Evolutionary conservation across 64 coral and sea anemone species (phyloP).

Genomic region (Astreopora myriophthalma): DNA sequence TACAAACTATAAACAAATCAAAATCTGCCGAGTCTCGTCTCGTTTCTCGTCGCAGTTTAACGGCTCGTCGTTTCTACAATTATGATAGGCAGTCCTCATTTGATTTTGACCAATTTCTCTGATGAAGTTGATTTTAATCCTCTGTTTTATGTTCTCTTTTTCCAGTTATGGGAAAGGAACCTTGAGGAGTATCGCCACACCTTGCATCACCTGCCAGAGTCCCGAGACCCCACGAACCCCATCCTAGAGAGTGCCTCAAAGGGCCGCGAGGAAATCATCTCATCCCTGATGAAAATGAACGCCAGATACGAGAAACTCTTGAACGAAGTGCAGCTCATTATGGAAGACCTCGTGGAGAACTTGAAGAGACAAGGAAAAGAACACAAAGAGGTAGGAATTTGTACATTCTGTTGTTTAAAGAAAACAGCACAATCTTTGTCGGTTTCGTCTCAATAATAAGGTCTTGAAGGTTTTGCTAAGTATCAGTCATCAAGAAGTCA

Average conservation of each 20-base stretch:
- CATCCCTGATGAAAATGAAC: slow-evolving; percentile 70
- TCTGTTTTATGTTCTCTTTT: neutral
- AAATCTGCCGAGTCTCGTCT: no score
- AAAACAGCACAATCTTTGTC: no score
- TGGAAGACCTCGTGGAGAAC: slow-evolving; percentile 66
- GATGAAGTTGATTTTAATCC: neutral
- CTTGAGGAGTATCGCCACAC: slow-evolving; percentile 81
- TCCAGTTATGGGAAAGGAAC: slow-evolving; percentile 72
- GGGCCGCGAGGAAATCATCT: slow-evolving; percentile 76
- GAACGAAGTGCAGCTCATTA: slow-evolving; percentile 77
- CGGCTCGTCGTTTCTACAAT: no score
- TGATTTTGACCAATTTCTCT: no score
- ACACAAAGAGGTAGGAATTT: slow-evolving; percentile 66
- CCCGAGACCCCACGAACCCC: slow-evolving; percentile 79
- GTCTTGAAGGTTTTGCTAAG: no score
- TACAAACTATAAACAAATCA: no score
- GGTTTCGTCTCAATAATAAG: no score
- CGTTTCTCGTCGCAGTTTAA: no score
- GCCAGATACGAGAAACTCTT: slow-evolving; percentile 79
- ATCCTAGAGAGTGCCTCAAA: slow-evolving; percentile 62
- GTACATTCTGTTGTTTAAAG: no score
- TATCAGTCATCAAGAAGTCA: no score
- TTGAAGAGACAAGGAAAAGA: slow-evolving; percentile 88
- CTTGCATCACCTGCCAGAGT: slow-evolving; percentile 87
- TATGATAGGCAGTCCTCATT: no score